A percentile compares a stretch with the other conserved stretches of the same genome.
Evolutionary conservation across 2,797 vertebrate species (phyloP).

Genomic region (Remorina albescens): DNA sequence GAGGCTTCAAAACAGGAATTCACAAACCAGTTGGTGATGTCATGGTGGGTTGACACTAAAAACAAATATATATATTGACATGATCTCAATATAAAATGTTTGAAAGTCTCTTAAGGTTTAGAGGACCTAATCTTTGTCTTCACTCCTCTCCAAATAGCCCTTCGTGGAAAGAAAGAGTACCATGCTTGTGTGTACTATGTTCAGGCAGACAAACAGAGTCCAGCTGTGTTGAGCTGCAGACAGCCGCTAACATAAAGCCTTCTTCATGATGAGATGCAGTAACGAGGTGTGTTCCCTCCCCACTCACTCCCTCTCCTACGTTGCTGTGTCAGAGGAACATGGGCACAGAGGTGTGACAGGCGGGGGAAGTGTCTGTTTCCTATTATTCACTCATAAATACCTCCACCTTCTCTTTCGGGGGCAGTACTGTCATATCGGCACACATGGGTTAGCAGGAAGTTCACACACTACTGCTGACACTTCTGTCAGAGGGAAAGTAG

Average conservation of each 20-base stretch:
- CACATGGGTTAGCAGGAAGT: constrained; percentile 30
- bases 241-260: constrained; percentile 45
- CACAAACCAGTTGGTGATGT: too few relatives aligned
- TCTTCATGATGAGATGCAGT: constrained; percentile 43
- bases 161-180: background rate
- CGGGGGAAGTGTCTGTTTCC: constrained; percentile 84
- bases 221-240: constrained; percentile 66
- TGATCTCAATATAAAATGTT: too few relatives aligned
- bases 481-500: background rate
- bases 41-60: too few relatives aligned
- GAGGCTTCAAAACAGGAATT: too few relatives aligned
- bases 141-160: background rate
- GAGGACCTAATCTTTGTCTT: background rate
- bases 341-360: constrained; percentile 56
- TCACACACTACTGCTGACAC: constrained; percentile 41
- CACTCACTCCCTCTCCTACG: constrained; percentile 8
- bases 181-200: constrained; percentile 14
- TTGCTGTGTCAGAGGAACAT: constrained; percentile 35
- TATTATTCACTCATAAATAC: constrained; percentile 74
- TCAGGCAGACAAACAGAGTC: constrained; percentile 51
- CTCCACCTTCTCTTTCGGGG: constrained; percentile 61
- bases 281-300: constrained; percentile 10
- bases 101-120: too few relatives aligned
- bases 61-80: too few relatives aligned
- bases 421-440: constrained; percentile 21